Evolutionary conservation across 2,113 vertebrate species (phyloP).

Genomic region (Crotalus tigris): DNA sequence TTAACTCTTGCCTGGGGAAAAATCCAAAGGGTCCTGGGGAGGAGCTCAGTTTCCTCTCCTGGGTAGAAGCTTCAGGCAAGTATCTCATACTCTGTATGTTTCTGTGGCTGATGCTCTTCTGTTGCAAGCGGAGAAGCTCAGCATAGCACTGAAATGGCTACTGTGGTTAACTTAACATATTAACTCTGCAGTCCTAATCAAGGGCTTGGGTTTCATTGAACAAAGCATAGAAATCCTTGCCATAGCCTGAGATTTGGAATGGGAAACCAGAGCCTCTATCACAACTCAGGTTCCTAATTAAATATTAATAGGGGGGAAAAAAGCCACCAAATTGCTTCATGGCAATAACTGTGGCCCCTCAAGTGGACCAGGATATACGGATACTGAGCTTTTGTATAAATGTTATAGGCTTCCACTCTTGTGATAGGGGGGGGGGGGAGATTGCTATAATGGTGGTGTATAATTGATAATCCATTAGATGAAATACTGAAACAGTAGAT

Average conservation of each 20-base stretch:
- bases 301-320: slow-evolving; percentile 14
- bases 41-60: background rate
- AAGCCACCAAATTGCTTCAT: background rate
- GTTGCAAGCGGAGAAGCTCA: background rate
- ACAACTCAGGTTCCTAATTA: slow-evolving; percentile 8
- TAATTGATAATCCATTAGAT: background rate
- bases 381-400: background rate
- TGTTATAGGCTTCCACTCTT: background rate
- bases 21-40: background rate
- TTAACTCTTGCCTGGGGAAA: background rate
- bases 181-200: slow-evolving; percentile 6
- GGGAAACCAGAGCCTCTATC: background rate
- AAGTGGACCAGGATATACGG: background rate
- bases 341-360: background rate
- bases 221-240: slow-evolving; percentile 13
- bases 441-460: background rate
- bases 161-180: background rate
- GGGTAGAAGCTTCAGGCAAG: background rate
- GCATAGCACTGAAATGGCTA: background rate
- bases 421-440: background rate
- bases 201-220: slow-evolving; percentile 11
- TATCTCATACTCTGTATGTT: background rate
- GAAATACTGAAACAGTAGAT: background rate
- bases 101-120: background rate
- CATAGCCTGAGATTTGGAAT: background rate